Evolutionary conservation across 2,888 invertebrate genomes (phyloP), one percentile per base, ranked within the genome.

Genomic region (Norana najaformis): DNA sequence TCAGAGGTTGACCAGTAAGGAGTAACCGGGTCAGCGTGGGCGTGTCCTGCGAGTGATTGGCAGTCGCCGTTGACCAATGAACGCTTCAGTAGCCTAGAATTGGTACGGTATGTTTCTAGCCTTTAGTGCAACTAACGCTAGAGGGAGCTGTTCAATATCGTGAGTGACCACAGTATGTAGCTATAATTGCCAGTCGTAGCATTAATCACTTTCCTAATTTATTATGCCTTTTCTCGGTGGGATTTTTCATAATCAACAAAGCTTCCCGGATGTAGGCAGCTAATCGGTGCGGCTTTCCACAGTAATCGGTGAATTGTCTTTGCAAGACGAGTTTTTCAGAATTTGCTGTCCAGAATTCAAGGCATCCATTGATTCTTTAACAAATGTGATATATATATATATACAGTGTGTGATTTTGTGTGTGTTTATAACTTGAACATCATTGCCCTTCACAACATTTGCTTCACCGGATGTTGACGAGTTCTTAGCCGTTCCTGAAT

Each of bases 1-100:
- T 85, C 85, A 85, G 37, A 85, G 85, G 85, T 85, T 36, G 85
- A 18, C 85, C 85, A 37, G 35, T 69, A 69, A 13, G 69, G 69
- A 69, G 69, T 69, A 8, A 69, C 37, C 36, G 34, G 85, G 85
- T 85, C 85, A 85, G 85, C 5, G 85, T 69, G 85, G 85, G 85
- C 35, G 85, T 85, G 36, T 1, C 85, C 85, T 18, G 18, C 35
- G 85, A 35, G 36, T 85, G 85, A 85, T 85, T 85, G 85, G 35
- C 85, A 85, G 16, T 35, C 23, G 37, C 35, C 85, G 23, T 69
- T n/a, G 30, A 69, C 69, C 6, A 69, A 69, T 69, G 20, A 47
- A 2, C 47, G 47, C 23, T 47, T 8, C 6, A 23, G 69, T n/a
- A 69, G 30, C n/a, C 69, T 69, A n/a, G n/a, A 69, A 69, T 69